Percentiles rank a stretch among this genome's conserved stretches.
Conservation (phyloP, 2,797 vertebrate species). For the Sebastolobus alascanus region DNA sequence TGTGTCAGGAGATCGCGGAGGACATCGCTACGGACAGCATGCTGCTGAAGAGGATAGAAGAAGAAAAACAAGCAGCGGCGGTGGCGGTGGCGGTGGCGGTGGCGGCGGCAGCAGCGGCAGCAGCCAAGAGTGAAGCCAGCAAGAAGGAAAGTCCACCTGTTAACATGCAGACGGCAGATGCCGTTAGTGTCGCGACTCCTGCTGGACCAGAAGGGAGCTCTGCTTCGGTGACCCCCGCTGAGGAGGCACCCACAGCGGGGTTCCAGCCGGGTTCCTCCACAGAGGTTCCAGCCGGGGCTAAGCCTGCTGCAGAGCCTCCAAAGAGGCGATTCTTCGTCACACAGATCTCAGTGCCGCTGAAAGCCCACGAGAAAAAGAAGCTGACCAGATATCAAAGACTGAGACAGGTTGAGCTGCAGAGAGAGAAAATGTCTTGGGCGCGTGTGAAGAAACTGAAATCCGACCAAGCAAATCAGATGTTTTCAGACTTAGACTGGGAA, state of each 20-base stretch:
- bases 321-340: conserved; percentile 96
- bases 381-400: conserved; percentile 86
- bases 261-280: background rate
- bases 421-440: conserved; percentile 93
- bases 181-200: conserved; percentile 50
- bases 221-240: conserved; percentile 54
- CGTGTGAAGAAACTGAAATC: conserved; percentile 96
- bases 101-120: accelerated
- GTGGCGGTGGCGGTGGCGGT: background rate
- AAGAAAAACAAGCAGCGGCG: conserved; percentile 74
- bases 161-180: conserved; percentile 69
- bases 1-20: conserved; percentile 98
- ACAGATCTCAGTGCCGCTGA: conserved; percentile 91
- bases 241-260: conserved; percentile 47
- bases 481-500: conserved; percentile 79
- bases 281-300: conserved; percentile 37
- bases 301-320: conserved; percentile 70
- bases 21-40: conserved; percentile 98
- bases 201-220: conserved; percentile 60
- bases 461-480: conserved; percentile 90
- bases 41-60: conserved; percentile 86
- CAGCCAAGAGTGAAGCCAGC: conserved; percentile 58
- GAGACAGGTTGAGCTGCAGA: conserved; percentile 87
- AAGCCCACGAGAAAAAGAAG: conserved; percentile 93
- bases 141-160: conserved; percentile 71